These are phyloP conservation scores for Neoniphon sammara DNA, from an alignment of 2,797 vertebrate genomes.

Conservation along the genomic window DNA sequence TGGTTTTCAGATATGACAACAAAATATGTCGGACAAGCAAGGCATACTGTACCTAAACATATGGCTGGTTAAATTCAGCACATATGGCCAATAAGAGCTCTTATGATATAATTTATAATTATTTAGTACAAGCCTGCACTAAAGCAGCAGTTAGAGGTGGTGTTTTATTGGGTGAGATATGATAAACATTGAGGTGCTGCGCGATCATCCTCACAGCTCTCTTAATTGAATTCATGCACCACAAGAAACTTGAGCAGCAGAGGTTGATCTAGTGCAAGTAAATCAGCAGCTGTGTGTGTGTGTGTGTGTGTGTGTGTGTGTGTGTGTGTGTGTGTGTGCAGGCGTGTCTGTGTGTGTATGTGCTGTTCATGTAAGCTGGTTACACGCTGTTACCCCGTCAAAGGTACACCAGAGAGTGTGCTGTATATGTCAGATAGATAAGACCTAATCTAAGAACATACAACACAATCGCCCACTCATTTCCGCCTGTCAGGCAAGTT, in stretches of 20 bases:
- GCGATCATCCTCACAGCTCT: conserved; percentile 3
- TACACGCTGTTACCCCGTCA: conserved; percentile 37
- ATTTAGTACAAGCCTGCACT: conserved; percentile 10
- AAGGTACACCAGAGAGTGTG: conserved; percentile 4
- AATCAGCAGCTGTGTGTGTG: conserved; percentile 17
- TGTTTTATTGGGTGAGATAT: conserved; percentile 37
- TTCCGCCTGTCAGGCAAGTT: conserved; percentile 53
- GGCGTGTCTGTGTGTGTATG: neutral
- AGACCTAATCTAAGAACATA: conserved; percentile 52
- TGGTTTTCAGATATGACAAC: conserved; percentile 30
- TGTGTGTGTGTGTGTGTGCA: conserved; percentile 25
- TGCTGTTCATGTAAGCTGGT: conserved; percentile 13
- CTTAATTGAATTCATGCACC: conserved; percentile 22
- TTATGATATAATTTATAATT: conserved; percentile 31
- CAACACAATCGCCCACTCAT: conserved; percentile 43
- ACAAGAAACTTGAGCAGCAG: conserved; percentile 1
- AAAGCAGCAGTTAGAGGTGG: conserved; percentile 30
- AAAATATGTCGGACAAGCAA: conserved; percentile 23
- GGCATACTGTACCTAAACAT: conserved; percentile 43
- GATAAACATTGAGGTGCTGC: conserved; percentile 6
- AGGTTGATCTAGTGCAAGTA: conserved; percentile 10
- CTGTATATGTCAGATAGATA: conserved; percentile 49
- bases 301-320: conserved; percentile 10
- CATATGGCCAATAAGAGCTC: conserved; percentile 41
- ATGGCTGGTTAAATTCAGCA: conserved; percentile 29